Evolutionary conservation across 2,113 vertebrate species (phyloP).

Genomic region (Serinus canaria): DNA sequence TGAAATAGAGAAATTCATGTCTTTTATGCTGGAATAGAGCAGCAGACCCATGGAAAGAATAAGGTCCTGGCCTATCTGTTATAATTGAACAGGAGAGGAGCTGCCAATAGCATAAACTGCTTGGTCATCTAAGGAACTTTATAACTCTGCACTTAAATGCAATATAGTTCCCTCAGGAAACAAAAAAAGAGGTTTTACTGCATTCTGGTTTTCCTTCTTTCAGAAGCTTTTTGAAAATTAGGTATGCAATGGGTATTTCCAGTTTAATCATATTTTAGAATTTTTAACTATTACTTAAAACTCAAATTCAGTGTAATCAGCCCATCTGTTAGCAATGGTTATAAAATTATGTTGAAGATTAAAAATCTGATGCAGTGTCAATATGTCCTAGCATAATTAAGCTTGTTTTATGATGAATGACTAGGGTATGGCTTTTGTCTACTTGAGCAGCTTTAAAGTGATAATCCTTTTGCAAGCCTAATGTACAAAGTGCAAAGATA

Average conservation of each 20-base stretch:
- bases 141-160: neutral
- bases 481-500: neutral
- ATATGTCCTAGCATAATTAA: conserved; percentile 44
- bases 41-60: neutral
- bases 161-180: neutral
- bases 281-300: conserved; percentile 53
- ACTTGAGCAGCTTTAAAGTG: neutral
- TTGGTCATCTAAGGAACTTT: neutral
- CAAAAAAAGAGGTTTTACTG: neutral
- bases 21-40: neutral
- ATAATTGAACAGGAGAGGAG: neutral
- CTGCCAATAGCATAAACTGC: neutral
- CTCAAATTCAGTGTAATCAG: conserved; percentile 48
- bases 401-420: conserved; percentile 34
- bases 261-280: conserved; percentile 30
- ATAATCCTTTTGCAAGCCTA: neutral
- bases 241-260: conserved; percentile 1
- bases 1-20: neutral
- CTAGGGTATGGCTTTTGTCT: conserved; percentile 8
- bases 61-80: neutral
- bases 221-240: neutral
- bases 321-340: conserved; percentile 59
- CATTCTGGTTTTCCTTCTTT: neutral
- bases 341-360: conserved; percentile 44
- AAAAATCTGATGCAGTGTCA: conserved; percentile 45